Base-by-base conservation (phyloP, 2,797 vertebrate species). In the Falco berigora region DNA sequence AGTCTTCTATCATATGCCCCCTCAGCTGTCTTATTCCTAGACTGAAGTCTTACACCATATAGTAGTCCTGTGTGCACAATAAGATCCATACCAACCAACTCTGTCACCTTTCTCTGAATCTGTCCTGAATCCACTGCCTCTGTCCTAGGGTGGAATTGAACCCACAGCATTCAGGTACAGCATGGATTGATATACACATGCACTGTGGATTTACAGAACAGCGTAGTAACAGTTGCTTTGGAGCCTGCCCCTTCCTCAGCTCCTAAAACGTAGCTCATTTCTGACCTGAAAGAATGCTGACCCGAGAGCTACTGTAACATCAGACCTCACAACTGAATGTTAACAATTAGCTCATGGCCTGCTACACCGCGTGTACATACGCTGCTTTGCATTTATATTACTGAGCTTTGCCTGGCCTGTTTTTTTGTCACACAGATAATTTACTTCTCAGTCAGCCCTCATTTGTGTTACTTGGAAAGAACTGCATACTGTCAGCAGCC, bases 131-230 rank as follows among this genome's bases (percentile, higher is more conserved):
- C 25, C 15, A 34, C 13, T 46, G 25, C 34, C 42, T 84, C 36
- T 71, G 55, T 50, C 20, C 19, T 38, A 10, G 42, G n/a, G 24
- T 42, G 42, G 24, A 80, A 72, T n/a, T 9, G 12, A 88, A 79
- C 30, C 42, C n/a, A 40, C 8, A 49, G 46, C 12, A 24, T n/a
- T 67, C 34, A 61, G 34, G 40, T 74, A 50, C 32, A 69, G 24
- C 32, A 24, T 23, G 21, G 32, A 69, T 4, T 76, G 19, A 30
- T 5, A 52, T 15, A 42, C 10, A 28, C 6, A 49, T 30, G 69
- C 11, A 47, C 5, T 0, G 0, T 0, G 1, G 28, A 27, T 52
- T 38, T 62, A 49, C 4, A 1, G 27, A 58, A 67, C 3, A 66
- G 16, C 12, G 30, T 8, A 58, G 23, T 14, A 71, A 36, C 1